Evolutionary conservation across 1,140 invertebrate species (phyloP), one percentile per base, ranked within the genome.

Genomic region (Cyphomyrmex costatus): DNA sequence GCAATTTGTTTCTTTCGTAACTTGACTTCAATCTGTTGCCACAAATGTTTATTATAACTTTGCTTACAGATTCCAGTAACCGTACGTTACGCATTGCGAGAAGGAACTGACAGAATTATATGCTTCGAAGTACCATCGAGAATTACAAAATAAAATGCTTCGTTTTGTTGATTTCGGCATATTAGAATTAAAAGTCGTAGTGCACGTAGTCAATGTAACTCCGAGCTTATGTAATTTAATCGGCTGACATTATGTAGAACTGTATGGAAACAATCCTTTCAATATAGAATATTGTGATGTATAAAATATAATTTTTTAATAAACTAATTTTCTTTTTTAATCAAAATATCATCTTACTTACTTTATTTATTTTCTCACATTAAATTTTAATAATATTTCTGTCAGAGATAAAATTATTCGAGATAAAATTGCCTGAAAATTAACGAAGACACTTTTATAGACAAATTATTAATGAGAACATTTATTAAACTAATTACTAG

Each of bases 61-160:
- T 86, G 88, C 65, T 93, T 93, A 14, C 89, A 96, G 95, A 73
- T 96, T 2, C 93, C 95, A n/a, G 88, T 96, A 7, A 93, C 95
- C 8, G 96, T 97, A 4, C 96, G 96, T 85, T 97, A 97, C 96
- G 96, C 95, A 3, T 89, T 97, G 16, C 92, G 91, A 30, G 95
- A 95, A 21, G 86, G 90, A 3, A 93, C 94, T 3, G 74, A 89
- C 10, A 92, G 92, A 12, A 88, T 96, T 1, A 94, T 96, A 27
- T 97, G 97, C 90, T 97, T 97, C 92, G 96, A 97, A 93, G 95
- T 97, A 51, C 96, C 96, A 30, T 96, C 96, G 2, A 96, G 95
- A 92, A 97, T 97, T 77, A 88, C 65, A 8, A 86, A 85, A 24
- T 91, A 33, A 88, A 46, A 1, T 77, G n/a, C 33, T 42, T 36